Base-by-base conservation (phyloP, 2,888 invertebrate genomes). In the Drosophila mimica region DNA sequence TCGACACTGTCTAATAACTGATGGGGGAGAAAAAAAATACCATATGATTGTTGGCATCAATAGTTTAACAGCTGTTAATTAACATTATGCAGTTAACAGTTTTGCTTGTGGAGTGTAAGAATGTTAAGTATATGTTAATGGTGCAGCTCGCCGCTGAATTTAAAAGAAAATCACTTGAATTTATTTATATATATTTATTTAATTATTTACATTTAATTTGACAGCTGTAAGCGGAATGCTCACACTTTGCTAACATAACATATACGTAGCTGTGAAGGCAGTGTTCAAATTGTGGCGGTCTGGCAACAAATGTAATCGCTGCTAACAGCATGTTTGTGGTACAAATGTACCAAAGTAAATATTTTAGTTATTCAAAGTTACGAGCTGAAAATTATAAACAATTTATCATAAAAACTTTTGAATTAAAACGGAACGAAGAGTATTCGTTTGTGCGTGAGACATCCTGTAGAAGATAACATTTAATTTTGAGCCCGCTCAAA, bases 1-100 rank as follows among this genome's bases (percentile, higher is more conserved):
- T 68, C 67, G 68, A 66, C 49, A 66, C 66, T 34, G 68, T 66
- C 67, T n/a, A 43, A 66, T 51, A 66, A 68, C 56, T 48, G 53
- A 30, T 30, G 38, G 28, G 28, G 13, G 13, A 36, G 38, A 28
- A n/a, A 68, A 56, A 58, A 70, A 70, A 61, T 56, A 57, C 61
- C 70, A 69, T 69, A 65, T 69, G 69, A 62, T 67, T 40, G 53
- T 57, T 52, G 36, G 31, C 57, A 69, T 65, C 51, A 58, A 53
- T 56, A 53, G 53, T 20, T 69, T 66, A 66, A 65, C 69, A 66
- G 69, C 3, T 20, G 62, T 51, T 36, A 48, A 2, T 49, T 48
- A 65, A 43, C 62, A 62, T 40, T 20, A 4, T 17, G 6, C 4
- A 25, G 2, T 60, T 60, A 34, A 60, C 65, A 60, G 65, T 15